These are phyloP conservation scores for Nycteola revayana DNA, from an alignment of 2,888 invertebrate species.

Conservation along the genomic window DNA sequence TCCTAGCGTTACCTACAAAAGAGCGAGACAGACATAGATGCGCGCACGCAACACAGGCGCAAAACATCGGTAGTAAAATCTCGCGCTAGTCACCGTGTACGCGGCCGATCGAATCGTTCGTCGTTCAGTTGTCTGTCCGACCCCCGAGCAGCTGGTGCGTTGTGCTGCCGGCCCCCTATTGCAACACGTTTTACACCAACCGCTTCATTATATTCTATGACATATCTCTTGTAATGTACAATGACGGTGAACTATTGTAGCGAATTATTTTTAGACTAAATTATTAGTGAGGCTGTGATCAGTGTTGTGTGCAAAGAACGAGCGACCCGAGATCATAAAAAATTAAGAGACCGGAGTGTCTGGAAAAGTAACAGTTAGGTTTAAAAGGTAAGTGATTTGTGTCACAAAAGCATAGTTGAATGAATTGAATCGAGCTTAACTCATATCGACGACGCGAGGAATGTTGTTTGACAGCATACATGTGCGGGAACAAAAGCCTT, in stretches of 20 bases:
- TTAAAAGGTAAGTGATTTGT: conserved; percentile 77
- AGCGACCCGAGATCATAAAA: conserved; percentile 45
- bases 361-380: conserved; percentile 74
- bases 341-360: conserved; percentile 57
- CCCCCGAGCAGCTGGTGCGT: conserved; percentile 70
- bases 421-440: conserved; percentile 73
- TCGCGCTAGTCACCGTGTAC: conserved; percentile 54
- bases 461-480: conserved; percentile 80
- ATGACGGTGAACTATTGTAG: conserved; percentile 60
- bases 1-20: conserved; percentile 16
- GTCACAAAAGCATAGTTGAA: conserved; percentile 71
- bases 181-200: conserved; percentile 66
- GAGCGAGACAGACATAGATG: conserved; percentile 52
- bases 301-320: conserved; percentile 57
- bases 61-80: conserved; percentile 60
- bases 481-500: conserved; percentile 80
- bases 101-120: conserved; percentile 57
- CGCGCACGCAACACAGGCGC: conserved; percentile 58
- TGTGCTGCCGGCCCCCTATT: conserved; percentile 55
- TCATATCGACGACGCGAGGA: conserved; percentile 76
- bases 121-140: conserved; percentile 71
- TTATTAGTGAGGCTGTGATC: conserved; percentile 55
- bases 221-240: conserved; percentile 59
- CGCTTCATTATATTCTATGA: conserved; percentile 48
- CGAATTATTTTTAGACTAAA: conserved; percentile 41